Percentiles rank a stretch among this genome's conserved stretches.
Evolutionary conservation across 1,140 invertebrate species (phyloP).

Genomic region (Ips typographus): DNA sequence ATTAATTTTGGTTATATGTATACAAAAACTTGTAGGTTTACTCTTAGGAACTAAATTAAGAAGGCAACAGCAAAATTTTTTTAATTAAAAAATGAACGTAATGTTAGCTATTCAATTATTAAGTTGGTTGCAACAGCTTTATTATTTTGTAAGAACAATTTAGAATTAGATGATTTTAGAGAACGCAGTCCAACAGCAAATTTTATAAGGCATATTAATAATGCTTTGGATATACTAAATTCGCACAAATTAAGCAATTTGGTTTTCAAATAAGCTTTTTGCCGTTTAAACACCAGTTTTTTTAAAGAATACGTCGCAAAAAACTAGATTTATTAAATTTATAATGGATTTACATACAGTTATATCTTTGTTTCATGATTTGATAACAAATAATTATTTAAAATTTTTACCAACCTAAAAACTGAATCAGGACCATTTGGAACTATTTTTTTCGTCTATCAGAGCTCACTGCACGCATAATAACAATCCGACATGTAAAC

Average conservation of each 20-base stretch:
- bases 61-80: constrained; percentile 9
- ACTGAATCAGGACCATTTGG: constrained; percentile 32
- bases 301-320: constrained; percentile 5
- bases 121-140: no score
- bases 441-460: constrained; percentile 32
- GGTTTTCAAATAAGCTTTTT: constrained; percentile 5
- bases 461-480: constrained; percentile 24
- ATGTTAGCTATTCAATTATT: not conserved
- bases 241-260: no score
- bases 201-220: constrained; percentile 21
- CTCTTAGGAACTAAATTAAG: constrained; percentile 18
- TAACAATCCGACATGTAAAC: constrained; percentile 33
- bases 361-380: constrained; percentile 9
- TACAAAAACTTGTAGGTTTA: constrained; percentile 12
- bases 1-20: constrained; percentile 17
- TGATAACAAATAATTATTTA: constrained; percentile 4
- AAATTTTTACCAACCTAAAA: constrained; percentile 19
- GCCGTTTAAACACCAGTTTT: not conserved
- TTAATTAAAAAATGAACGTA: constrained; percentile 25
- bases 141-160: no score
- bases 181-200: no score
- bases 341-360: not conserved
- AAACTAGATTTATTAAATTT: not conserved
- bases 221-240: constrained; percentile 22
- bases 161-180: no score